These are phyloP conservation scores for Natator depressus DNA, from an alignment of 2,113 vertebrate genomes.

Conservation along the genomic window DNA sequence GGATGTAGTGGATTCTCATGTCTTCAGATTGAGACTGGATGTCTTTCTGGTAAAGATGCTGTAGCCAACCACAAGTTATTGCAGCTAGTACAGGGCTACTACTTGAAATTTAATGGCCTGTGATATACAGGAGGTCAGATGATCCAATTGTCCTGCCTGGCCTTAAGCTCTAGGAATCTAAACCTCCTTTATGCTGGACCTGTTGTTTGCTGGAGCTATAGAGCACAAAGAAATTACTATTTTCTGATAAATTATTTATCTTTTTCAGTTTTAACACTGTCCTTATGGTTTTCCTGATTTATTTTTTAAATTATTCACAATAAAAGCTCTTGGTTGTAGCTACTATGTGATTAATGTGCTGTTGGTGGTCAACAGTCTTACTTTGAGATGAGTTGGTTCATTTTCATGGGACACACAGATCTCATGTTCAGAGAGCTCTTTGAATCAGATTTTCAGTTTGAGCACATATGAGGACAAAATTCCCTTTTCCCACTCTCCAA, in stretches of 20 bases:
- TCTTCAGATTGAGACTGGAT: too few relatives aligned
- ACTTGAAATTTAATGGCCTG: neutral
- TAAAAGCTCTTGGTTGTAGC: conserved; percentile 29
- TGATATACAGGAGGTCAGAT: accelerated
- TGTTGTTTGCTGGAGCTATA: neutral
- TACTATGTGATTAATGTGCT: conserved; percentile 54
- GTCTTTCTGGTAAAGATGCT: accelerated
- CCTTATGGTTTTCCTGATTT: neutral
- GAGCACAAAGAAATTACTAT: neutral
- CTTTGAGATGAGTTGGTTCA: conserved; percentile 30
- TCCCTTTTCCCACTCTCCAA: conserved; percentile 64
- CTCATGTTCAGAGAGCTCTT: conserved; percentile 50
- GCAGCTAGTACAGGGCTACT: neutral
- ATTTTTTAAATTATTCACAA: neutral
- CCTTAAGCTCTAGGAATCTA: neutral
- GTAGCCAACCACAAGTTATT: neutral
- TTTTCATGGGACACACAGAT: conserved; percentile 57
- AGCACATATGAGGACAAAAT: conserved; percentile 72
- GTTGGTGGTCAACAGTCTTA: conserved; percentile 30
- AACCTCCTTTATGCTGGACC: accelerated
- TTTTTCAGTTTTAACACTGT: neutral
- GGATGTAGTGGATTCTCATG: neutral
- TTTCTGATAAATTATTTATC: neutral
- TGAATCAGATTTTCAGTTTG: conserved; percentile 43
- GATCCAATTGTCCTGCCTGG: accelerated